These are phyloP conservation scores for Cygnus buccinator DNA, from an alignment of 2,113 vertebrate genomes.

Conservation along the genomic window DNA sequence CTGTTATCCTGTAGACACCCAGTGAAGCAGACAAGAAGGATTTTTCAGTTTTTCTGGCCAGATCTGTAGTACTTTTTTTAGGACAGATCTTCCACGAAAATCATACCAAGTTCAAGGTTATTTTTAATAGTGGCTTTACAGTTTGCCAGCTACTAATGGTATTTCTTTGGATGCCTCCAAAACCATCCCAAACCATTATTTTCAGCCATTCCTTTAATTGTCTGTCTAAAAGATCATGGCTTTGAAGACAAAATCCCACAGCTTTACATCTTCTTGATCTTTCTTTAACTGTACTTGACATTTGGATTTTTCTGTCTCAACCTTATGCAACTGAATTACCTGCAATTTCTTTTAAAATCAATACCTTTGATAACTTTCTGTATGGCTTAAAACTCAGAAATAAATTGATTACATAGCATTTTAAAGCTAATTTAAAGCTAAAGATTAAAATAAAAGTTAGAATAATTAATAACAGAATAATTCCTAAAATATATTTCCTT, in stretches of 20 bases:
- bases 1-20: background rate
- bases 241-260: conserved; percentile 64
- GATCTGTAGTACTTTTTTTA: background rate
- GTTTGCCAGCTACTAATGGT: conserved; percentile 69
- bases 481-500: background rate
- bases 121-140: conserved; percentile 56
- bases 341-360: conserved; percentile 51
- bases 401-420: background rate
- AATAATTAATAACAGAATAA: background rate
- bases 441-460: background rate
- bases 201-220: conserved; percentile 64
- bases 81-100: conserved; percentile 22
- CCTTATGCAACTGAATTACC: conserved; percentile 46
- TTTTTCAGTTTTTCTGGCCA: background rate
- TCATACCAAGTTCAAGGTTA: conserved; percentile 20
- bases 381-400: background rate
- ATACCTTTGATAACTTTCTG: conserved; percentile 53
- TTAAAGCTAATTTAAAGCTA: background rate
- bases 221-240: conserved; percentile 58
- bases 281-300: conserved; percentile 46
- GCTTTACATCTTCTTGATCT: conserved; percentile 66
- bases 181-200: conserved; percentile 60
- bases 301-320: conserved; percentile 57
- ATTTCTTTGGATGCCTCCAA: conserved; percentile 58
- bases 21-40: background rate